Evolutionary conservation across 2,888 invertebrate species (phyloP).

Genomic region (Pammene fasciana): DNA sequence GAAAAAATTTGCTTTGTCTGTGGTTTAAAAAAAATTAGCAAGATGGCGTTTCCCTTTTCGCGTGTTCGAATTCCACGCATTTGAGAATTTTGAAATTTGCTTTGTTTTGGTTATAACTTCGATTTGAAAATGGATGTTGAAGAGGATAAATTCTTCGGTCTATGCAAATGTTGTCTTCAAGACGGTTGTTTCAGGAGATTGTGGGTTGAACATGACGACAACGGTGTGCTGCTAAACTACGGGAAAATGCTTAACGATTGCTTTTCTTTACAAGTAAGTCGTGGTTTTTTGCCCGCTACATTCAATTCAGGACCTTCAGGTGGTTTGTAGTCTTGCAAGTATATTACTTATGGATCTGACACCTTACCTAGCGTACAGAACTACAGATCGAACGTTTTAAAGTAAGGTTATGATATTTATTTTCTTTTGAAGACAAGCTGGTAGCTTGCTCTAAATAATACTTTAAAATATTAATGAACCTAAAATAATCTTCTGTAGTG

Average conservation of each 20-base stretch:
- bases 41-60: conserved; percentile 34
- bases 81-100: conserved; percentile 38
- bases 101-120: conserved; percentile 11
- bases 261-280: conserved; percentile 58
- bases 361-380: background rate
- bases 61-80: conserved; percentile 31
- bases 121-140: conserved; percentile 26
- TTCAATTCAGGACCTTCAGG: too few relatives aligned
- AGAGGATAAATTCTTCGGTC: conserved; percentile 46
- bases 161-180: conserved; percentile 66
- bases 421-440: background rate
- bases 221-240: conserved; percentile 57
- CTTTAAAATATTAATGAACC: background rate
- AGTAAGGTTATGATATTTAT: background rate
- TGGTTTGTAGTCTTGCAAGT: background rate
- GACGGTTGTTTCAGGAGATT: conserved; percentile 61
- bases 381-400: background rate
- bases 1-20: conserved; percentile 4
- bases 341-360: background rate
- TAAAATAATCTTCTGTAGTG: too few relatives aligned
- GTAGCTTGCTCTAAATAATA: background rate
- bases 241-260: conserved; percentile 67
- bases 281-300: conserved; percentile 38
- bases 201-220: conserved; percentile 56
- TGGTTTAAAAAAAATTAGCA: conserved; percentile 24